Evolutionary conservation across 1,140 invertebrate genomes (phyloP), one percentile per base, ranked within the genome.

Genomic region (Drosophila quadrilineata): DNA sequence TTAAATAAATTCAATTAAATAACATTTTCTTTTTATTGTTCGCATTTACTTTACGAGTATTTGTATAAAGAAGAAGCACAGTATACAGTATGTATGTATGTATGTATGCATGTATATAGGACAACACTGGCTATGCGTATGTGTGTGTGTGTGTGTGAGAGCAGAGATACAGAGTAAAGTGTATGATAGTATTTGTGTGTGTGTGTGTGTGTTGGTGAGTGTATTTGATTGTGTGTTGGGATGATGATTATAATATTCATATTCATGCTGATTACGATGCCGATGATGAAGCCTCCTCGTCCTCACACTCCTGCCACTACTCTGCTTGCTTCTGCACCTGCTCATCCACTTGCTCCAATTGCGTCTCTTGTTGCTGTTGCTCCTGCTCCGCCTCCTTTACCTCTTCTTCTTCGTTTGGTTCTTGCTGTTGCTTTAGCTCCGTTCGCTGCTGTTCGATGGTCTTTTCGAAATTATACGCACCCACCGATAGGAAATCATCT

Each of bases 1-100:
- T 85, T 85, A 86, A 85, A 85, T 79, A 85, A 85, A 85, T 85
- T 85, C 80, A 85, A 86, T 85, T 85, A 85, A 85, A 85, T 86
- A 85, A 79, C 80, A 86, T 86, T 85, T 85, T 85, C 68, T 74
- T 69, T 84, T 84, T 85, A 84, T 86, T 86, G 69, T 84, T 85
- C 60, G 65, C 60, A 71, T 84, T 85, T 77, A 63, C 56, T 52
- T 70, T 70, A 71, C 65, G 68, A 69, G 77, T 82, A 75, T 79
- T 71, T 73, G 60, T 67, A 50, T 56, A 40, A 53, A 49, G 17
- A 14, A 6, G 19, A n/a, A n/a, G n/a, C n/a, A n/a, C n/a, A n/a
- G n/a, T n/a, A n/a, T n/a, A n/a, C n/a, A n/a, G n/a, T n/a, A n/a
- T n/a, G n/a, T n/a, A n/a, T n/a, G n/a, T n/a, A n/a, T 52, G 6